A percentile compares a stretch with the other conserved stretches of the same genome.
phyloP scores from a whole-genome alignment of 2,113 vertebrate genomes.

The Paedocypris sp. region DNA sequence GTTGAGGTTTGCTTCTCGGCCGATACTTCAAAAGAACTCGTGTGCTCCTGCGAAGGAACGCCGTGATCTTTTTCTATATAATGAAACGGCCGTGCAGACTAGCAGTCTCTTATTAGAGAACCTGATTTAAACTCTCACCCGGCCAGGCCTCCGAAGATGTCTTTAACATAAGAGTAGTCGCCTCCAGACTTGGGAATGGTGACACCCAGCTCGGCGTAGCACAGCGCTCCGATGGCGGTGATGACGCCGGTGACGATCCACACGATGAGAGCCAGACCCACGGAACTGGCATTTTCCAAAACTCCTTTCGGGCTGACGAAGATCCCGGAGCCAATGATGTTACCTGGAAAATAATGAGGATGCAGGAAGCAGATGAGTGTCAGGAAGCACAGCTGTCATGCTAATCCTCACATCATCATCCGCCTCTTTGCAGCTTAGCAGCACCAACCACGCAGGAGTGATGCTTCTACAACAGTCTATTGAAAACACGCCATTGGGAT shows the following conservation, averaged over 20 bases:
- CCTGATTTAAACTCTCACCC: conserved; percentile 59
- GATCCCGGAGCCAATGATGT: conserved; percentile 87
- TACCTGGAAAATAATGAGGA: conserved; percentile 55
- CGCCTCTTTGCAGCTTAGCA: too few relatives aligned
- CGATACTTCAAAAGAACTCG: too few relatives aligned
- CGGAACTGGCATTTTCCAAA: conserved; percentile 79
- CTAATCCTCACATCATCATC: too few relatives aligned
- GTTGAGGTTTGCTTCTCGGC: too few relatives aligned
- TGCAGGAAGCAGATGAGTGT: background rate
- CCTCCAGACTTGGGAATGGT: conserved; percentile 89
- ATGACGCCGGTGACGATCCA: conserved; percentile 84
- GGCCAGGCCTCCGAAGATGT: conserved; percentile 84
- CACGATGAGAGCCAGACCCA: conserved; percentile 76
- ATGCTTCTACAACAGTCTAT: too few relatives aligned
- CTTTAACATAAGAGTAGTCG: conserved; percentile 87
- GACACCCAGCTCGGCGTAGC: conserved; percentile 85
- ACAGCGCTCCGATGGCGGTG: conserved; percentile 80
- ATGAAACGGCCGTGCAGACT: too few relatives aligned
- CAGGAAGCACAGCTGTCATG: background rate
- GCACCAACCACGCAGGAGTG: too few relatives aligned
- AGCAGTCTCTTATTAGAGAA: background rate
- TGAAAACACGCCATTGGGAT: too few relatives aligned
- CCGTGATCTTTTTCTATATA: too few relatives aligned
- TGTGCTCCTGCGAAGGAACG: too few relatives aligned
- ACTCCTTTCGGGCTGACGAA: conserved; percentile 88